These are phyloP conservation scores for Bembecia ichneumoniformis DNA, from an alignment of 2,888 invertebrate genomes.

Conservation along the genomic window DNA sequence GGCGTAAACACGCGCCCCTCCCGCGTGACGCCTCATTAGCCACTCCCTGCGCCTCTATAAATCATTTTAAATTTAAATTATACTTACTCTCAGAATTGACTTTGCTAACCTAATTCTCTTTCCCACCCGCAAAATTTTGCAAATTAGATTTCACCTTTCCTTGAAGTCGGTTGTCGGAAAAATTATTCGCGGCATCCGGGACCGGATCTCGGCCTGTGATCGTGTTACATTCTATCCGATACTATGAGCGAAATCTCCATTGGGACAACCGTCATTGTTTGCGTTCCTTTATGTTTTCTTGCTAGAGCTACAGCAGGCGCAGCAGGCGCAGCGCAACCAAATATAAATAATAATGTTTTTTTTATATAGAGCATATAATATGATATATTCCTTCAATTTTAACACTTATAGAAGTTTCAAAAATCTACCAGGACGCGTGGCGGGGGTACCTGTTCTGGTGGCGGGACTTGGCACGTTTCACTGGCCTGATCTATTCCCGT, in stretches of 20 bases:
- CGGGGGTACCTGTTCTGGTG: constrained; percentile 40
- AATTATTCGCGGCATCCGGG: constrained; percentile 48
- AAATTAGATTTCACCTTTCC: constrained; percentile 63
- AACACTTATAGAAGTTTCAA: constrained; percentile 17
- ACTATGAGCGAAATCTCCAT: constrained; percentile 18
- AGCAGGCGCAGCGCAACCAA: no score
- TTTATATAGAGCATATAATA: no score
- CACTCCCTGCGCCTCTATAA: constrained; percentile 67
- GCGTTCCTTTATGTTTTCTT: neutral
- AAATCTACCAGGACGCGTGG: constrained; percentile 33
- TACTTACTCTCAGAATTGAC: constrained; percentile 68
- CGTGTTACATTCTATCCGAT: constrained; percentile 29
- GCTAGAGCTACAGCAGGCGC: no score
- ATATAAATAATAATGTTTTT: no score
- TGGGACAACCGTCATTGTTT: constrained; percentile 1
- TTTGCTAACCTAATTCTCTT: constrained; percentile 64
- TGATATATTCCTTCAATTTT: no score
- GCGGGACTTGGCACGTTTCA: constrained; percentile 58
- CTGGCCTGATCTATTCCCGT: constrained; percentile 58
- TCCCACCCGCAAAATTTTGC: constrained; percentile 57
- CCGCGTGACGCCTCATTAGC: constrained; percentile 70
- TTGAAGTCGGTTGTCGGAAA: constrained; percentile 37
- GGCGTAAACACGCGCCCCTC: constrained; percentile 65
- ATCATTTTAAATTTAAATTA: constrained; percentile 72
- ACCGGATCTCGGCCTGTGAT: constrained; percentile 34